A percentile compares a stretch with the other conserved stretches of the same genome.
Conservation (phyloP, 2,797 vertebrate species). For the Pitangus sulphuratus region DNA sequence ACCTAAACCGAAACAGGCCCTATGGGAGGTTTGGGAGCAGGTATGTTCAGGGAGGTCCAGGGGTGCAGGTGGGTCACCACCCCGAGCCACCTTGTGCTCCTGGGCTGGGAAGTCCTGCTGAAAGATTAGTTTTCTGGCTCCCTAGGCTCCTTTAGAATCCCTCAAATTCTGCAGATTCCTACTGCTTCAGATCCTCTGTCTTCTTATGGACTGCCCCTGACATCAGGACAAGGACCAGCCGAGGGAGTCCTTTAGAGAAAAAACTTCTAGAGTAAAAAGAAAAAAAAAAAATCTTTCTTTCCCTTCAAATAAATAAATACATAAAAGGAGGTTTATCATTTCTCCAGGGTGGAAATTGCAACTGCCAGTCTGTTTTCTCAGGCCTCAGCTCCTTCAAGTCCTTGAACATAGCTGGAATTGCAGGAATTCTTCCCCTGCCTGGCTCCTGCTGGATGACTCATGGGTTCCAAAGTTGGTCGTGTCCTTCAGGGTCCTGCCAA, state of each 20-base stretch:
- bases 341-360: background rate
- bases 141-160: background rate
- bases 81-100: no score
- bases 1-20: background rate
- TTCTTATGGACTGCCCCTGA: background rate
- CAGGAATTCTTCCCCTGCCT: background rate
- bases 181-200: background rate
- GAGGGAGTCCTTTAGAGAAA: background rate
- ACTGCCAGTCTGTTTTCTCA: background rate
- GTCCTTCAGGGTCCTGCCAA: background rate
- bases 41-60: background rate
- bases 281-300: background rate
- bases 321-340: background rate
- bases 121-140: background rate
- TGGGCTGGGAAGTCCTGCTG: background rate
- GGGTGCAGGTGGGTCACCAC: background rate
- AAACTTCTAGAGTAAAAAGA: background rate
- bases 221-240: background rate
- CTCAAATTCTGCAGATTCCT: background rate
- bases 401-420: slow-evolving; percentile 22
- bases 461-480: background rate
- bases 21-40: background rate
- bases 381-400: background rate
- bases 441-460: background rate
- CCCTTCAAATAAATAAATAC: background rate